phyloP scores from a whole-genome alignment of 1,140 invertebrate species.

The Rhizoglyphus robini region DNA sequence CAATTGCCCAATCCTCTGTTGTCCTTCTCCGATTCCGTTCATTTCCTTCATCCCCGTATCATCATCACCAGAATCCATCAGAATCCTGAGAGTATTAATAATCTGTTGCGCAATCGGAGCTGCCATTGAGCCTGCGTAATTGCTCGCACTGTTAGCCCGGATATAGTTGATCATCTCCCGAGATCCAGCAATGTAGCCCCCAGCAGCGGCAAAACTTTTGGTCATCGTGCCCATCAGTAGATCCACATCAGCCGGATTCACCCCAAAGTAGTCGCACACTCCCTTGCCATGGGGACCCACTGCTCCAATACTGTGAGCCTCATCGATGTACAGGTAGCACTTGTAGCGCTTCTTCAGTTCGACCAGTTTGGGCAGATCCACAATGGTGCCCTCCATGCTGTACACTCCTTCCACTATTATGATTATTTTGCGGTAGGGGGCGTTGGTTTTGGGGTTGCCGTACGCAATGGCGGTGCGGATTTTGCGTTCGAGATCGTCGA shows the following conservation, averaged over 20 bases:
- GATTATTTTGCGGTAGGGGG: slow-evolving; percentile 83
- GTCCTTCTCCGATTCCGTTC: slow-evolving; percentile 42
- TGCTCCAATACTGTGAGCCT: slow-evolving; percentile 41
- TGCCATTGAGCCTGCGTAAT: slow-evolving; percentile 78
- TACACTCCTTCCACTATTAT: slow-evolving; percentile 81
- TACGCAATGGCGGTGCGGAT: slow-evolving; percentile 49
- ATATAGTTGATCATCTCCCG: slow-evolving; percentile 59
- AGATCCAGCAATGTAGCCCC: slow-evolving; percentile 46
- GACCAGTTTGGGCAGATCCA: slow-evolving; percentile 36
- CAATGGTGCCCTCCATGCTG: slow-evolving; percentile 94
- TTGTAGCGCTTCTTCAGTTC: slow-evolving; percentile 41
- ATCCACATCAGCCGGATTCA: slow-evolving; percentile 39
- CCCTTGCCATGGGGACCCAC: slow-evolving; percentile 38
- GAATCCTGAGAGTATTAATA: slow-evolving; percentile 68
- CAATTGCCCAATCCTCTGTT: slow-evolving; percentile 56
- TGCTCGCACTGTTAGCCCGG: slow-evolving; percentile 63
- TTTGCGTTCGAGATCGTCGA: slow-evolving; percentile 65
- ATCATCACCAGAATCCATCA: slow-evolving; percentile 64
- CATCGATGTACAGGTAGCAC: slow-evolving; percentile 40
- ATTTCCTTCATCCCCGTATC: slow-evolving; percentile 45
- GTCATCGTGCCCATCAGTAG: slow-evolving; percentile 44
- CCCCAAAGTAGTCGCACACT: slow-evolving; percentile 39
- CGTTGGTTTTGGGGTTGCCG: slow-evolving; percentile 57
- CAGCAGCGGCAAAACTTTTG: slow-evolving; percentile 41
- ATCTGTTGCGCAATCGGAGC: slow-evolving; percentile 82